These are phyloP conservation scores for Platyrinchus mystaceus DNA, from an alignment of 2,797 vertebrate genomes.

Conservation along the genomic window DNA sequence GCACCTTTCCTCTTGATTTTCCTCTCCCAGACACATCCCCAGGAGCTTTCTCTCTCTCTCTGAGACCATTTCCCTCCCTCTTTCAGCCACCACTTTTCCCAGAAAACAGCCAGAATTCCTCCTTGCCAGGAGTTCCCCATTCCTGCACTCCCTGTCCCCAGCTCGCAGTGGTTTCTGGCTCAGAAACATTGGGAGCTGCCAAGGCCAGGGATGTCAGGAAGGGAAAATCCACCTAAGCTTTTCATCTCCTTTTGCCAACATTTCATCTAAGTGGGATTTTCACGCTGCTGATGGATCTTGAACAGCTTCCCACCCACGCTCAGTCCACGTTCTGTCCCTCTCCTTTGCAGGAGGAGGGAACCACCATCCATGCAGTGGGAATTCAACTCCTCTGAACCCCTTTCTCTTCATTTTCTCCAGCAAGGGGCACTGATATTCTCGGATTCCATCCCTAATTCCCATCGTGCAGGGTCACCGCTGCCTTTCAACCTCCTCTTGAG, in stretches of 20 bases:
- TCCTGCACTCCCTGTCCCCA: background rate
- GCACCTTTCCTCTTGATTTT: background rate
- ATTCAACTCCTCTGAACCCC: background rate
- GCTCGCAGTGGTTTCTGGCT: background rate
- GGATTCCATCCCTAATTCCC: background rate
- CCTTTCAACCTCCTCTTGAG: background rate
- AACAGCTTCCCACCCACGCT: background rate
- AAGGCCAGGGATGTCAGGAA: background rate
- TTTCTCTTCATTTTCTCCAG: background rate
- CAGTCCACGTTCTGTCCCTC: background rate
- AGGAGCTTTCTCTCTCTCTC: background rate
- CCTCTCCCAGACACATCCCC: background rate
- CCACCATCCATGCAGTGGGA: rapidly evolving
- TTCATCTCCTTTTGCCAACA: background rate
- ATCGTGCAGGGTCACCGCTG: background rate
- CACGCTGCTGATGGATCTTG: background rate
- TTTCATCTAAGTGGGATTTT: background rate
- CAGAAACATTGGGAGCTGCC: background rate
- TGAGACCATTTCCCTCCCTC: background rate
- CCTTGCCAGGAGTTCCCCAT: background rate
- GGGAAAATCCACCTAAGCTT: background rate
- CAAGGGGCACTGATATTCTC: background rate
- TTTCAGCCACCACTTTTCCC: background rate
- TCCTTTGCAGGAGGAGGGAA: background rate
- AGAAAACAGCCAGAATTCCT: background rate